Evolutionary conservation across 2,113 vertebrate species (phyloP).

Genomic region (Leucopternis melanops): DNA sequence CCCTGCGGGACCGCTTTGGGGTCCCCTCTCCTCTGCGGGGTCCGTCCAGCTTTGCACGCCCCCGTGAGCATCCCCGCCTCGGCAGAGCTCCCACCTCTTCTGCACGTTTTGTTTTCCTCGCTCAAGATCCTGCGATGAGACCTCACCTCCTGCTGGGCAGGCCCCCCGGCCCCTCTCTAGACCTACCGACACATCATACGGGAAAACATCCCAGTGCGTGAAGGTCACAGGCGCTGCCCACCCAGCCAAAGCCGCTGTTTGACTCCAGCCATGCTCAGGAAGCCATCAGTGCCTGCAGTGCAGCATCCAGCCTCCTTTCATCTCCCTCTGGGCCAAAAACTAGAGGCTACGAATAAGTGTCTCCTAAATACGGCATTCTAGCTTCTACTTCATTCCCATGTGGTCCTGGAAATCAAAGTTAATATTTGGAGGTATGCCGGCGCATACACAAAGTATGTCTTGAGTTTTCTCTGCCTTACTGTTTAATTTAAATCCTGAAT

Average conservation of each 20-base stretch:
- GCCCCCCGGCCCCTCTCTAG: background rate
- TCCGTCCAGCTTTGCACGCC: background rate
- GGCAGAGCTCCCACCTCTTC: background rate
- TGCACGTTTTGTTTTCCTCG: no score
- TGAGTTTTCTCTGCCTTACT: background rate
- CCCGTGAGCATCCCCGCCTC: background rate
- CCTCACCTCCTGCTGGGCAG: no score
- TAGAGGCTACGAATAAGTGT: accelerated
- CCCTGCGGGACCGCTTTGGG: background rate
- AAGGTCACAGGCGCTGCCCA: background rate
- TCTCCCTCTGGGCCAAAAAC: background rate
- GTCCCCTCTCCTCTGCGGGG: background rate
- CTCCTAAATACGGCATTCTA: background rate
- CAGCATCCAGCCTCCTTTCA: background rate
- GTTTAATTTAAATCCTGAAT: background rate
- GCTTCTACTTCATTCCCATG: background rate
- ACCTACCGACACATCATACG: background rate
- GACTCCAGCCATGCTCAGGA: background rate
- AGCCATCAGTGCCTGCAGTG: background rate
- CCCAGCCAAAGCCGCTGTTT: background rate
- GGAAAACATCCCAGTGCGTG: accelerated
- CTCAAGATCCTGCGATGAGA: accelerated
- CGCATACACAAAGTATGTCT: accelerated
- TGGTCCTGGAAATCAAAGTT: accelerated
- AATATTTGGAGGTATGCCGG: accelerated